A percentile compares a stretch with the other conserved stretches of the same genome.
These are phyloP conservation scores for Caenorhabditis panamensis DNA, from an alignment of 2,888 invertebrate genomes.

Conservation along the genomic window DNA sequence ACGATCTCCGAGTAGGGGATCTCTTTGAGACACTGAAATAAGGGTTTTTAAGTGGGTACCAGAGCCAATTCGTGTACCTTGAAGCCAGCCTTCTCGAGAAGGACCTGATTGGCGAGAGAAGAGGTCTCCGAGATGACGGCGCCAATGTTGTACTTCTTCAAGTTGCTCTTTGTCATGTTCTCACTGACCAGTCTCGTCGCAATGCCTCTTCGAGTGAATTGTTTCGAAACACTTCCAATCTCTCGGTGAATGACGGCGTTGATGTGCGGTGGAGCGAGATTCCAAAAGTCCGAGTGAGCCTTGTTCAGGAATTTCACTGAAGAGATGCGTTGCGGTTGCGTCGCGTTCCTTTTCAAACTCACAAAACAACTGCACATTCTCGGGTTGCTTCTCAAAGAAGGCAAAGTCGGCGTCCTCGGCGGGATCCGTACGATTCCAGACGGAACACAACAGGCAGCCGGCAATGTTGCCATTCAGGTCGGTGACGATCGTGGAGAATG, in stretches of 20 bases:
- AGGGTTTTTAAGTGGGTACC: too few relatives aligned
- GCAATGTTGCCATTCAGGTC: too few relatives aligned
- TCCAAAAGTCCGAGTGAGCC: constrained; percentile 36
- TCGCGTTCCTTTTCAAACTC: too few relatives aligned
- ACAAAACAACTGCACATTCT: too few relatives aligned
- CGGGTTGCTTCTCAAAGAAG: too few relatives aligned
- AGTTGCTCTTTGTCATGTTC: constrained; percentile 3
- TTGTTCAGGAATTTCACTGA: constrained; percentile 19
- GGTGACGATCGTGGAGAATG: too few relatives aligned
- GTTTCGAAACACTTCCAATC: constrained; percentile 32
- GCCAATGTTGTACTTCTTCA: constrained; percentile 23
- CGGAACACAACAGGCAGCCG: too few relatives aligned
- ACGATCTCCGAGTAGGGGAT: constrained; percentile 15
- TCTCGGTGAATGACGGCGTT: constrained; percentile 5
- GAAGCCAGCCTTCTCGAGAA: constrained; percentile 9
- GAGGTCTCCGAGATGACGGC: constrained; percentile 28
- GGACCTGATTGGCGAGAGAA: constrained; percentile 26
- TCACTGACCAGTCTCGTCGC: constrained; percentile 5
- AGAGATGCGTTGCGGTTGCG: too few relatives aligned
- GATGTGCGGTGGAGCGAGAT: constrained; percentile 12
- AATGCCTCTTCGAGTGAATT: constrained; percentile 15
- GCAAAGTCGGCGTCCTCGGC: too few relatives aligned
- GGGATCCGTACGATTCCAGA: too few relatives aligned
- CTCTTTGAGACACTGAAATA: constrained; percentile 15
- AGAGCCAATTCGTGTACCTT: too few relatives aligned